Base-by-base conservation (phyloP, 2,113 vertebrate species). In the Dipodomys stephensi region DNA sequence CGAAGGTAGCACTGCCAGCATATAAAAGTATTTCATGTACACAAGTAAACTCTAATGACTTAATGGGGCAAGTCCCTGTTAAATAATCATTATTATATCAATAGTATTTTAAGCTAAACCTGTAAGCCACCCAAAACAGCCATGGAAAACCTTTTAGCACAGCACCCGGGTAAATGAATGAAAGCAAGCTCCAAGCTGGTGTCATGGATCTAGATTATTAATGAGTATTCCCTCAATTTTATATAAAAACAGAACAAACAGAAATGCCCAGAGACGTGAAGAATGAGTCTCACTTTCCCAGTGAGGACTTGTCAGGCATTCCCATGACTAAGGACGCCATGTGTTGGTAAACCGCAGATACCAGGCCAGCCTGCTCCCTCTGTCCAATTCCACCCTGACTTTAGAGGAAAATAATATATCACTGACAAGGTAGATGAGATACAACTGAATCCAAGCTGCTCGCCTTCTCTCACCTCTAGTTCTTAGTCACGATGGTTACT, bases 91-190 rank as follows among this genome's bases (percentile, higher is more conserved):
- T 91, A 88, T 39, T 62, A 9, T 10, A 72, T 83, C 87, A 46
- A 44, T 0, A 0, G 22, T 39, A n/a, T 53, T 57, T 79, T 20
- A 0, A 62, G 49, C 49, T 12, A 23, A 64, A 73, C 53, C 6
- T 81, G 3, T 87, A 82, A 92, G 3, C 81, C 46, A 23, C 19
- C 35, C 4, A 30, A 39, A 76, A 46, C 13, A 28, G 10, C 11
- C 64, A 0, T 82, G 30, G 16, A 74, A 53, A 84, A 87, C 0
- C 46, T 93, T 84, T 27, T 77, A 46, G 23, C 15, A 22, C 32
- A 77, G 71, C 49, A 3, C 30, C 3, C 15, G 12, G 7, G 30
- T 25, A 27, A 4, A 62, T 83, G 82, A 60, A 2, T 3, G n/a
- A 9, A 68, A 44, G 19, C 65, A 35, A 49, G 86, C 44, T 57